Evolutionary conservation across 2,888 invertebrate genomes (phyloP).

Genomic region (Lordiphosa fenestrarum): DNA sequence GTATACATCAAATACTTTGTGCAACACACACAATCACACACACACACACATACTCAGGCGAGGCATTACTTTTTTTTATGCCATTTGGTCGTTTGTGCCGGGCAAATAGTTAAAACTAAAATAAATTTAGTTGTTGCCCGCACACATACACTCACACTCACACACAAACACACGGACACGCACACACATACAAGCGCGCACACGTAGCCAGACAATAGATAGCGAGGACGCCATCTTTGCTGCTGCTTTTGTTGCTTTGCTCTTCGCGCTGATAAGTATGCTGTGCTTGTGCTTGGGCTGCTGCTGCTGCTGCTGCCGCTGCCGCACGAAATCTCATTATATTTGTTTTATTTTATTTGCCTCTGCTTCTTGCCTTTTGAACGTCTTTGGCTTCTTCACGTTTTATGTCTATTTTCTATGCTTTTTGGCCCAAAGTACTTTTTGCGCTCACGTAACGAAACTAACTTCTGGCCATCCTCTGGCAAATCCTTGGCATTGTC

Average conservation of each 20-base stretch:
- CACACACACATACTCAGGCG: conserved; percentile 21
- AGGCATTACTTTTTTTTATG: conserved; percentile 33
- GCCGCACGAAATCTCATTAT: conserved; percentile 78
- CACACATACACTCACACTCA: conserved; percentile 17
- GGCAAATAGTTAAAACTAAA: conserved; percentile 76
- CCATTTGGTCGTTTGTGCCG: conserved; percentile 46
- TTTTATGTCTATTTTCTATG: conserved; percentile 34
- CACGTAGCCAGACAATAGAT: conserved; percentile 51
- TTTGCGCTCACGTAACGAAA: conserved; percentile 19
- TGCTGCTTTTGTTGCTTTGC: conserved; percentile 24
- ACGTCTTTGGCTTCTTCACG: conserved; percentile 21
- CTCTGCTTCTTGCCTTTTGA: conserved; percentile 34
- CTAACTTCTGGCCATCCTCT: conserved; percentile 24
- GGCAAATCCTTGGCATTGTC: conserved; percentile 50
- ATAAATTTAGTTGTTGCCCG: conserved; percentile 56
- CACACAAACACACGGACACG: too few relatives aligned
- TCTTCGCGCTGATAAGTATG: conserved; percentile 66
- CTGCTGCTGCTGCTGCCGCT: conserved; percentile 26
- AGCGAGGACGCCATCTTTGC: conserved; percentile 64
- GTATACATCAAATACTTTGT: conserved; percentile 41
- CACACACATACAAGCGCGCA: conserved; percentile 10
- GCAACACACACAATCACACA: conserved; percentile 44
- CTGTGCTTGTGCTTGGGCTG: conserved; percentile 42
- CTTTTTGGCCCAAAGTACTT: conserved; percentile 22
- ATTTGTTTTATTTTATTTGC: conserved; percentile 73